Evolutionary conservation across 2,113 vertebrate species (phyloP).

Genomic region (Dicaeum eximium): DNA sequence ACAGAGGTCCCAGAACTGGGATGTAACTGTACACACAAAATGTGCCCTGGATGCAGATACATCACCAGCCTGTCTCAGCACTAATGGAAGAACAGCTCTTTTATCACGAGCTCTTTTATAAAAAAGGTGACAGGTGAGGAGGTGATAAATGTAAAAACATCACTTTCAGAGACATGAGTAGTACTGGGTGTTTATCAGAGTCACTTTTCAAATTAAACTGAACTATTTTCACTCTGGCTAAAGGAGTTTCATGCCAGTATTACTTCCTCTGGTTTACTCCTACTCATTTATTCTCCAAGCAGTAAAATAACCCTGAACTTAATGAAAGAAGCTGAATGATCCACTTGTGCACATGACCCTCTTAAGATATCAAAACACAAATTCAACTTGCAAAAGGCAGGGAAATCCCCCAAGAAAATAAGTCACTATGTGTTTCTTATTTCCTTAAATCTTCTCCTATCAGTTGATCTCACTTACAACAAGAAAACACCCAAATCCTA

Average conservation of each 20-base stretch:
- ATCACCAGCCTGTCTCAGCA: background rate
- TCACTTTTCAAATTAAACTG: slow-evolving; percentile 10
- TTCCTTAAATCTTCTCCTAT: background rate
- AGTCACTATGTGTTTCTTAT: background rate
- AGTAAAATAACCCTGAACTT: background rate
- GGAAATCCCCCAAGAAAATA: background rate
- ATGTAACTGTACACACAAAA: background rate
- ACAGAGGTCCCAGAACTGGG: background rate
- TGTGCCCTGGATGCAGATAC: background rate
- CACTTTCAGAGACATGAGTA: background rate
- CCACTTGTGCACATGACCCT: background rate
- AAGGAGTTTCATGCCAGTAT: background rate
- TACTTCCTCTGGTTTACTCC: background rate
- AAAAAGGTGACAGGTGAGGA: background rate
- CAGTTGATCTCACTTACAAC: background rate
- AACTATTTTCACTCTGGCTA: background rate
- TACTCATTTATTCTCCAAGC: background rate
- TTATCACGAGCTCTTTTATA: background rate
- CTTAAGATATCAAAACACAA: background rate
- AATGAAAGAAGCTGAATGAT: background rate
- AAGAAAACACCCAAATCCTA: background rate
- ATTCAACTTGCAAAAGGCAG: background rate
- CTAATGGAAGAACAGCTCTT: background rate
- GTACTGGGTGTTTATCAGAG: background rate
- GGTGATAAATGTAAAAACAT: background rate